Conservation (phyloP, 2,888 invertebrate genomes). For the Noctua fimbriata region DNA sequence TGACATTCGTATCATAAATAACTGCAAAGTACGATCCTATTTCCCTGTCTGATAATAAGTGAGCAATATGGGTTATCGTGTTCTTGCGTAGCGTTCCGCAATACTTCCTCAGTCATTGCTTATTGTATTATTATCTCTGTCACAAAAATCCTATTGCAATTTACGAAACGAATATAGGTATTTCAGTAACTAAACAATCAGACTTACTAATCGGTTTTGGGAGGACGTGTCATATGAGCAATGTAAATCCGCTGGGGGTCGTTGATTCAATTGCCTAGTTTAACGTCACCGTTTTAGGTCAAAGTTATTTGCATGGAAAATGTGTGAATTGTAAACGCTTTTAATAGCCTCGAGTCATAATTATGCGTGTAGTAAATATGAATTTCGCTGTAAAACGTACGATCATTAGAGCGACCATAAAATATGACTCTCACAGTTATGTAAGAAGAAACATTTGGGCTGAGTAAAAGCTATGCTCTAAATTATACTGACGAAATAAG, state of each 20-base stretch:
- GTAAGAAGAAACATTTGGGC: slow-evolving; percentile 21
- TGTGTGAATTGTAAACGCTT: slow-evolving; percentile 52
- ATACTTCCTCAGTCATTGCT: slow-evolving; percentile 12
- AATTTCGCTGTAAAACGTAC: slow-evolving; percentile 30
- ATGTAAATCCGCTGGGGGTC: slow-evolving; percentile 24
- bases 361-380: slow-evolving; percentile 30
- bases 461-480: slow-evolving; percentile 13
- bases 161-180: background rate
- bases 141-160: slow-evolving; percentile 1
- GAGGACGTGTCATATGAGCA: slow-evolving; percentile 21
- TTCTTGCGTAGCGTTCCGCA: slow-evolving; percentile 37
- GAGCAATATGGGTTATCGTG: slow-evolving; percentile 56
- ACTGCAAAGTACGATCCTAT: slow-evolving; percentile 30
- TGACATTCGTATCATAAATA: slow-evolving; percentile 27
- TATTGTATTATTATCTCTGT: background rate
- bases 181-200: slow-evolving; percentile 12
- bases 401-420: slow-evolving; percentile 31
- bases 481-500: slow-evolving; percentile 23
- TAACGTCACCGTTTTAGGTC: slow-evolving; percentile 42
- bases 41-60: slow-evolving; percentile 47
- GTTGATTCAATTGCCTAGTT: slow-evolving; percentile 29
- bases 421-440: slow-evolving; percentile 41
- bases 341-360: slow-evolving; percentile 38
- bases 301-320: slow-evolving; percentile 47
- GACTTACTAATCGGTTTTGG: slow-evolving; percentile 21